phyloP scores from a whole-genome alignment of 2,888 invertebrate genomes.

The Meteorus cinctellus region DNA sequence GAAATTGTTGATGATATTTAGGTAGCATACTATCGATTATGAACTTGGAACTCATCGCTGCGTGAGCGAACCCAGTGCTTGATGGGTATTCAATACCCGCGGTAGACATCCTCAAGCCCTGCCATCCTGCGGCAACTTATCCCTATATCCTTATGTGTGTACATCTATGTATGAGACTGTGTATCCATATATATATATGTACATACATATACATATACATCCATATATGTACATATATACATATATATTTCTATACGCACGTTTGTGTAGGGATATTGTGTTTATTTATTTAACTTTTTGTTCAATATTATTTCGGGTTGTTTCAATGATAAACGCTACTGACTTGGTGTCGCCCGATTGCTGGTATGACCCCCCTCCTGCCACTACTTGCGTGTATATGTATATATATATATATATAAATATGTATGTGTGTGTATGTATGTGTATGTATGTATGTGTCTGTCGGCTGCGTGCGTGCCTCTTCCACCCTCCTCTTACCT shows the following conservation, averaged over 20 bases:
- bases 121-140: constrained; percentile 66
- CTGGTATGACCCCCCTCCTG: not conserved
- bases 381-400: not conserved
- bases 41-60: constrained; percentile 93
- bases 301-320: not conserved
- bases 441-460: not conserved
- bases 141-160: constrained; percentile 61
- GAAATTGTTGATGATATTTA: constrained; percentile 90
- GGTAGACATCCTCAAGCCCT: constrained; percentile 54
- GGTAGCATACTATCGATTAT: constrained; percentile 98
- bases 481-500: constrained; percentile 51
- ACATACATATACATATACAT: not conserved
- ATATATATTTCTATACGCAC: no score
- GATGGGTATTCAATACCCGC: constrained; percentile 61
- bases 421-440: not conserved
- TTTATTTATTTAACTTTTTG: constrained; percentile 9
- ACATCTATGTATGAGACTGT: not conserved
- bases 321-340: constrained; percentile 6
- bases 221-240: not conserved
- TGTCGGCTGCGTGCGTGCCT: constrained; percentile 33
- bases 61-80: constrained; percentile 47
- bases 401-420: not conserved
- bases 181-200: not conserved
- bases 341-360: constrained; percentile 2
- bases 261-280: no score